These are phyloP conservation scores for Pollicipes pollicipes DNA, from an alignment of 1,140 invertebrate species.

Conservation along the genomic window DNA sequence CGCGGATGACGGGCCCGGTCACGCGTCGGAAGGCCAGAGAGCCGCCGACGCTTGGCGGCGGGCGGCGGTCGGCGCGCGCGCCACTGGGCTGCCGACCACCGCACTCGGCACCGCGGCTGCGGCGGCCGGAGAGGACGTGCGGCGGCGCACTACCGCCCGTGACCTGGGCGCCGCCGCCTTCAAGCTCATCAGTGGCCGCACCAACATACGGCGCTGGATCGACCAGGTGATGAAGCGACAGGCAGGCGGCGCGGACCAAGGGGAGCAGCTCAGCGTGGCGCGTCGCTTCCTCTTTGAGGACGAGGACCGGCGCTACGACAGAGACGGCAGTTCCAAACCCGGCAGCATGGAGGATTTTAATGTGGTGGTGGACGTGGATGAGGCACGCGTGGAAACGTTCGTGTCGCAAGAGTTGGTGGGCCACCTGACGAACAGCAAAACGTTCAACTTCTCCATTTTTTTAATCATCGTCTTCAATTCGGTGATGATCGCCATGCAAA, in stretches of 20 bases:
- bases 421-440: slow-evolving; percentile 15
- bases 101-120: too few species aligned
- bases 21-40: too few species aligned
- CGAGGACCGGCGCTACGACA: background rate
- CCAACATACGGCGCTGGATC: background rate
- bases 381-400: slow-evolving; percentile 17
- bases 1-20: too few species aligned
- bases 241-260: too few species aligned
- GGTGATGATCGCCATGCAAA: slow-evolving; percentile 18
- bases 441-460: slow-evolving; percentile 14
- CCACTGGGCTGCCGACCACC: too few species aligned
- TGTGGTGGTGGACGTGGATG: slow-evolving; percentile 17
- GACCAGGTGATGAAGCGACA: background rate
- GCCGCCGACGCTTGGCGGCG: too few species aligned
- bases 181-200: background rate
- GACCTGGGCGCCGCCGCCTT: background rate
- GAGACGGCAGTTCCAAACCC: background rate
- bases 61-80: too few species aligned
- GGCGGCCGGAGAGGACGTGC: background rate
- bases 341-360: slow-evolving; percentile 12
- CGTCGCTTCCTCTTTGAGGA: slow-evolving; percentile 2
- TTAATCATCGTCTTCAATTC: slow-evolving; percentile 18
- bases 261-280: background rate
- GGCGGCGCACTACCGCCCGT: background rate
- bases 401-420: slow-evolving; percentile 16